Conservation (phyloP, 2,113 vertebrate species). For the Laticauda colubrina region DNA sequence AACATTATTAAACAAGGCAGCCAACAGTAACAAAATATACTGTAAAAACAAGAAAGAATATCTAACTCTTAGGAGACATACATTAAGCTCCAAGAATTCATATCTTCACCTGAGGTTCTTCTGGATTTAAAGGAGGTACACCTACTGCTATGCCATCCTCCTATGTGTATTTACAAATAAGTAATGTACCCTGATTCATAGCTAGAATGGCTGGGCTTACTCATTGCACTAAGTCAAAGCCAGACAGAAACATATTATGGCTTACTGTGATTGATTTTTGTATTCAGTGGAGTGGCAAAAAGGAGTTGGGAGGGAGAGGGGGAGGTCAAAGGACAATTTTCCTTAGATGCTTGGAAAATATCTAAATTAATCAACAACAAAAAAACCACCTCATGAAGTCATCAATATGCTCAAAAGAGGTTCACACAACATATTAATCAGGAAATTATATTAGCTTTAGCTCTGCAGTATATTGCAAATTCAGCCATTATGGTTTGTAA, state of each 20-base stretch:
- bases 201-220: not conserved
- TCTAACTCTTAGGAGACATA: not conserved
- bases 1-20: not conserved
- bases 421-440: not conserved
- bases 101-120: not conserved
- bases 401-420: not conserved
- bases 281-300: not conserved
- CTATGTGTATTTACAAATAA: not conserved
- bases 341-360: not conserved
- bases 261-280: not conserved
- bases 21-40: not conserved
- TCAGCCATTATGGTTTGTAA: not conserved
- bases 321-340: not conserved
- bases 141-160: not conserved
- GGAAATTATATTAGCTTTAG: not conserved
- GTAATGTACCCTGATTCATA: not conserved
- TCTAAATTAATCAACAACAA: not conserved
- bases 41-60: not conserved
- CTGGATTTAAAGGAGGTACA: not conserved
- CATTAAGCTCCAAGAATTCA: not conserved
- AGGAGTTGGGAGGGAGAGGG: not conserved
- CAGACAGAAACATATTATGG: not conserved
- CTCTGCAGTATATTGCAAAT: not conserved
- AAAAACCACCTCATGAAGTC: not conserved
- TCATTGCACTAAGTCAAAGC: not conserved